Percentiles rank a stretch among this genome's conserved stretches.
phyloP scores from a whole-genome alignment of 1,140 invertebrate genomes.

The Scylla paramamosain region DNA sequence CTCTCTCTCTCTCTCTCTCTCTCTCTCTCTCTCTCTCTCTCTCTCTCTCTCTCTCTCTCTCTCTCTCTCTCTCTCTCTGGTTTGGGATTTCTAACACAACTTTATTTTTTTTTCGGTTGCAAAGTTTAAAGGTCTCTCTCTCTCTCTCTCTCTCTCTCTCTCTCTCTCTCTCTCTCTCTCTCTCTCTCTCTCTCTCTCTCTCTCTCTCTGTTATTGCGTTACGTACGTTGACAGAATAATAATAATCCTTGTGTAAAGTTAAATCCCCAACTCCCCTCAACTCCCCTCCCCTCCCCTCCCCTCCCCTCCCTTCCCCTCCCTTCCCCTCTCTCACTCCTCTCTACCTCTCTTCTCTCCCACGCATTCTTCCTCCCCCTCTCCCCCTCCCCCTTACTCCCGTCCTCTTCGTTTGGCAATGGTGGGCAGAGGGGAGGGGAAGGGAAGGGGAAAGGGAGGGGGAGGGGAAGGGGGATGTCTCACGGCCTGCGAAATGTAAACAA shows the following conservation, averaged over 20 bases:
- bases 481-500: too few species aligned
- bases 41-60: background rate
- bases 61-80: background rate
- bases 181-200: slow-evolving; percentile 35
- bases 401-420: too few species aligned
- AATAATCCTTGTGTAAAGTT: background rate
- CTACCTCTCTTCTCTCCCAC: background rate
- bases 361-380: background rate
- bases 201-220: slow-evolving; percentile 24
- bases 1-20: background rate
- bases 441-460: background rate
- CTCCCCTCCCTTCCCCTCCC: background rate
- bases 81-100: background rate
- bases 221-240: background rate
- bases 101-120: background rate
- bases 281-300: background rate
- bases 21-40: slow-evolving; percentile 26
- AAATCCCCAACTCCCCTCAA: background rate
- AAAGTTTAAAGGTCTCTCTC: background rate
- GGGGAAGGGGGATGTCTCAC: too few species aligned
- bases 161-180: slow-evolving; percentile 51
- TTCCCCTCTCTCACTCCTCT: background rate
- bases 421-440: too few species aligned
- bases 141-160: slow-evolving; percentile 48
- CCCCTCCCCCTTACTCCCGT: too few species aligned